These are phyloP conservation scores for Oncorhynchus nerka DNA, from an alignment of 2,113 vertebrate genomes.

Conservation along the genomic window DNA sequence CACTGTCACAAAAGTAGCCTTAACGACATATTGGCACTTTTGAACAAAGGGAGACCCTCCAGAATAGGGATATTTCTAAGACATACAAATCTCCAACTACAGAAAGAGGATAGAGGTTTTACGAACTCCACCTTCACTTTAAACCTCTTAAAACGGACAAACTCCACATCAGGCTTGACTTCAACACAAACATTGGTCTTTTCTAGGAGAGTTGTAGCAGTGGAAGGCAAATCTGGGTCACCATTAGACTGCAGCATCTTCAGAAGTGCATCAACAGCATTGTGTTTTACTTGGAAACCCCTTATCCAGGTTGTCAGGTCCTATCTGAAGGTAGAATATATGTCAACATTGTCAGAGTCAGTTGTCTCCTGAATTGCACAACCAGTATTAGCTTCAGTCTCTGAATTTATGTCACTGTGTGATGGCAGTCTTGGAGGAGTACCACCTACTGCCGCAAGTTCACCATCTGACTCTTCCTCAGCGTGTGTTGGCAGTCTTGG, in stretches of 20 bases:
- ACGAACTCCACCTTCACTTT: neutral
- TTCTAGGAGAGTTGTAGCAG: neutral
- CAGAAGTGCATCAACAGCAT: conserved; percentile 10
- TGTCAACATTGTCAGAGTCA: neutral
- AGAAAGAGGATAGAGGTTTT: neutral
- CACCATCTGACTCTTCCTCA: too few relatives aligned
- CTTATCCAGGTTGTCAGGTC: conserved; percentile 7
- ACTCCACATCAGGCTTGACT: neutral
- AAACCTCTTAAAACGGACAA: neutral
- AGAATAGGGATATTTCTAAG: neutral
- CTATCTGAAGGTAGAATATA: neutral
- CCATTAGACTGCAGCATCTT: neutral
- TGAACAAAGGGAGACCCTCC: conserved; percentile 7
- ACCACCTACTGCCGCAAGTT: too few relatives aligned
- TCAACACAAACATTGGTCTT: neutral
- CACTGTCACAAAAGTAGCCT: neutral
- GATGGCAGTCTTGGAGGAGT: neutral
- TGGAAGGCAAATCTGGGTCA: neutral
- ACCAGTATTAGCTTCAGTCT: neutral
- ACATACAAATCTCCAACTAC: neutral
- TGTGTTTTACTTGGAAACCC: conserved; percentile 12
- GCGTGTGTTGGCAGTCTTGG: neutral
- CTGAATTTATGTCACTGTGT: neutral
- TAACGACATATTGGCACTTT: too few relatives aligned
- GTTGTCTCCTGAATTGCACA: conserved; percentile 4